phyloP scores from a whole-genome alignment of 2,113 vertebrate species.

The Dryoscopus gambensis region DNA sequence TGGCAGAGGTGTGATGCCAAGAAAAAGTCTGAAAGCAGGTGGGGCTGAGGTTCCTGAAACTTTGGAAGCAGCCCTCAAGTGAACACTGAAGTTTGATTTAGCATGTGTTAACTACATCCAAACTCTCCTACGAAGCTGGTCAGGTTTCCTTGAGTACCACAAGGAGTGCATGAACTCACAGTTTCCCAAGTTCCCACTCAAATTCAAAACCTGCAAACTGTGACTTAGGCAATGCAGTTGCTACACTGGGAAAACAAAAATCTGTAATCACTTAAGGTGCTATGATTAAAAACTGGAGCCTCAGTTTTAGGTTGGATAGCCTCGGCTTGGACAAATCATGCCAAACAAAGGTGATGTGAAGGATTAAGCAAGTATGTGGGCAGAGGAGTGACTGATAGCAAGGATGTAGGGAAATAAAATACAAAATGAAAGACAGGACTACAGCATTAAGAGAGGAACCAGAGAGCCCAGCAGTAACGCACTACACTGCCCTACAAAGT shows the following conservation, averaged over 20 bases:
- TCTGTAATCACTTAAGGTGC: background rate
- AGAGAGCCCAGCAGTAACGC: background rate
- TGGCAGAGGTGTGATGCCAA: constrained; percentile 36
- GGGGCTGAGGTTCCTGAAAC: constrained; percentile 15
- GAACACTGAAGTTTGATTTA: constrained; percentile 18
- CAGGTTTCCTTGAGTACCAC: background rate
- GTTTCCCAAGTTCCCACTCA: background rate
- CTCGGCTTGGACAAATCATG: background rate
- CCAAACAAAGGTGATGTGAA: background rate
- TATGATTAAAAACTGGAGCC: background rate
- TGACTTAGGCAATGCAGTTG: background rate
- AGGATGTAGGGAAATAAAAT: background rate
- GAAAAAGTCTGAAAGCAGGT: constrained; percentile 23
- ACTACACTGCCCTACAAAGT: background rate
- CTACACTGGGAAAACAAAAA: background rate
- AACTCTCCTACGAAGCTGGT: background rate
- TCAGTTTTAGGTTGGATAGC: background rate
- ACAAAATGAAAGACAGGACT: background rate
- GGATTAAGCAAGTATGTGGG: background rate
- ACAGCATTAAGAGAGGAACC: background rate
- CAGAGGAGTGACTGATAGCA: background rate
- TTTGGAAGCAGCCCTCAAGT: background rate
- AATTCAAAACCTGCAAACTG: background rate
- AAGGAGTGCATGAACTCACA: background rate
- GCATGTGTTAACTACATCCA: background rate